Evolutionary conservation across 2,113 vertebrate species (phyloP), one percentile per base, ranked within the genome.

Genomic region (Tetrao urogallus): DNA sequence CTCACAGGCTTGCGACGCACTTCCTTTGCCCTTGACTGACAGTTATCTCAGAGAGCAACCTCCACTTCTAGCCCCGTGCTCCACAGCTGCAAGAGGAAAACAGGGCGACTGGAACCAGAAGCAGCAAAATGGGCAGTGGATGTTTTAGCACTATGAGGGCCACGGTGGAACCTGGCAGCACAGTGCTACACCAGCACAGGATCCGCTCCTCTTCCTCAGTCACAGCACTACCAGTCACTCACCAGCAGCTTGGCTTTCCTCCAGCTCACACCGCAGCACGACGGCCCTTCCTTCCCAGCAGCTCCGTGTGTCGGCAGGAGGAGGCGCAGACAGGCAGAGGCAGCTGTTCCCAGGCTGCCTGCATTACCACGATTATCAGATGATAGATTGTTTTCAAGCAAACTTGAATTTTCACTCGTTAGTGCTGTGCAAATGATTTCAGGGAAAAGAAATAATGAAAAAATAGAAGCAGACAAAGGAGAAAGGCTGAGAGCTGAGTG

Each of bases 351-450:
- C 15, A 75, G 38, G 90, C 90, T 87, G 88, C 87, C 76, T 92
- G 85, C 77, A 47, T 61, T 88, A 66, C 74, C 84, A 82, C 4
- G 52, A 93, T 96, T 78, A 95, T 95, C 77, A 95, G 95, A 88
- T 81, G 90, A 95, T 82, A 78, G 74, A 93, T 95, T 94, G 82
- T 96, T 88, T 91, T 66, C 71, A 74, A 95, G 74, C 73, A 92
- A 94, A 88, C 73, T 94, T 40, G 8, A 74, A 45, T 85, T 93
- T 95, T 78, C 85, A 83, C 80, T 78, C 90, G 85, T 94, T 83
- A 88, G 78, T 24, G 64, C 82, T 60, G 67, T 40, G 50, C 66
- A 86, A 83, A 92, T 86, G 24, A 56, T 93, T 89, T 83, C 63
- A 24, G 47, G 0, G 11, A 27, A 76, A 74, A 73, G 42, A 60